A percentile compares a stretch with the other conserved stretches of the same genome.
Conservation (phyloP, 92 coral and sea anemone species). For the Ricordea florida region DNA sequence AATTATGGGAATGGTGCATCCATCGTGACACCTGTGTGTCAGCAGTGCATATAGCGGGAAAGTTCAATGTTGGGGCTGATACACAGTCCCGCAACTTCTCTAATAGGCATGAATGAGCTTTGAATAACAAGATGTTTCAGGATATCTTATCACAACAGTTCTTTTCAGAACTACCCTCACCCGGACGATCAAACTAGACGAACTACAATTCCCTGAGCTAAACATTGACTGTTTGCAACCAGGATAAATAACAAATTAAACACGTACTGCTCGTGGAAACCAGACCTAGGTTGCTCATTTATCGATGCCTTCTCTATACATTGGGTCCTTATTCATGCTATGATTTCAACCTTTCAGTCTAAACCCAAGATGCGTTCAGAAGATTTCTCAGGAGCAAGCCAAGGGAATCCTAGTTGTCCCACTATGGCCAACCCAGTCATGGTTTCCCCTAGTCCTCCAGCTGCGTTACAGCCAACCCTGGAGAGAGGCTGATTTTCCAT, state of each 20-base stretch:
- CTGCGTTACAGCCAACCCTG: constrained; percentile 32
- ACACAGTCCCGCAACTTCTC: not conserved
- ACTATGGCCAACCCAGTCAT: constrained; percentile 57
- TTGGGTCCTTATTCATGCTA: constrained; percentile 31
- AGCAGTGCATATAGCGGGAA: constrained; percentile 48
- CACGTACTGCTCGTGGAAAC: constrained; percentile 50
- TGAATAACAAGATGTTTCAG: not conserved
- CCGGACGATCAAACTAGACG: constrained; percentile 3
- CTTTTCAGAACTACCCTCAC: constrained; percentile 4
- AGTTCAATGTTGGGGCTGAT: constrained; percentile 11
- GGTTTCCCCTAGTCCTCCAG: constrained; percentile 41
- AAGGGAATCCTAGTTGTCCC: constrained; percentile 45
- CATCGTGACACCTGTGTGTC: constrained; percentile 21
- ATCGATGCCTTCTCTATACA: constrained; percentile 49
- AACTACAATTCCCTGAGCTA: constrained; percentile 19
- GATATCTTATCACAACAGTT: not conserved
- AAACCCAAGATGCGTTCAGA: constrained; percentile 45
- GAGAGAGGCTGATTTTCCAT: constrained; percentile 38
- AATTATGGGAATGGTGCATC: constrained; percentile 62
- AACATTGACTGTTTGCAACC: constrained; percentile 15
- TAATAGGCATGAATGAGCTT: not conserved
- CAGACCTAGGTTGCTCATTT: constrained; percentile 51
- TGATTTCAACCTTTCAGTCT: constrained; percentile 64
- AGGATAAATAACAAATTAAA: constrained; percentile 23
- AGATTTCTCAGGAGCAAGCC: constrained; percentile 39